phyloP scores from a whole-genome alignment of 2,113 vertebrate species.

The Nyctereutes procyonoides region DNA sequence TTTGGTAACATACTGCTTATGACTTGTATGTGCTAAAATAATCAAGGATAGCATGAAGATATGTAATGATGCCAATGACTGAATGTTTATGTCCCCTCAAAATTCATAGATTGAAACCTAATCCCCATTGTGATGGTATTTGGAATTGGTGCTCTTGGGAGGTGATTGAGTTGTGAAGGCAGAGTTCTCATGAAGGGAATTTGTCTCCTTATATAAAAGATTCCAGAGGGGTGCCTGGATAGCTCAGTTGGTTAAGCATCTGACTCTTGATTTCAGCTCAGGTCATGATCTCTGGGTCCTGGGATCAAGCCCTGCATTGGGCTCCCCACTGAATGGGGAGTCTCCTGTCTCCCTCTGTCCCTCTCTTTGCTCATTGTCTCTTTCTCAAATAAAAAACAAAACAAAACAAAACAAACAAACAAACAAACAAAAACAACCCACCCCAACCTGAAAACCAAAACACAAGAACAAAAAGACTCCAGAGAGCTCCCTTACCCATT shows the following conservation, averaged over 20 bases:
- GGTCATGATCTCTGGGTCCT: not conserved
- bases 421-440: not conserved
- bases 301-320: not conserved
- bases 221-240: not conserved
- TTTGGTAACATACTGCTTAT: not conserved
- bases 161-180: not conserved
- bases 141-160: not conserved
- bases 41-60: not conserved
- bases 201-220: not conserved
- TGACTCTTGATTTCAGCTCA: not conserved
- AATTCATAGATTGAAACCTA: not conserved
- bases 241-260: not conserved
- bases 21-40: not conserved
- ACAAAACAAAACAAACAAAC: no score
- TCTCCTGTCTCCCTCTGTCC: not conserved
- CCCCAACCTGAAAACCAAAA: no score
- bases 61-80: not conserved
- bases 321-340: not conserved
- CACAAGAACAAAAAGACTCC: not conserved
- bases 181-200: not conserved
- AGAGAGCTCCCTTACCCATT: not conserved
- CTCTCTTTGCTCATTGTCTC: not conserved
- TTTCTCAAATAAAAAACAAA: not conserved
- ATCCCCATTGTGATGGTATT: not conserved
- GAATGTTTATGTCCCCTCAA: not conserved